Conservation (phyloP, 2,888 invertebrate genomes). For the Entomobrya multifasciata region DNA sequence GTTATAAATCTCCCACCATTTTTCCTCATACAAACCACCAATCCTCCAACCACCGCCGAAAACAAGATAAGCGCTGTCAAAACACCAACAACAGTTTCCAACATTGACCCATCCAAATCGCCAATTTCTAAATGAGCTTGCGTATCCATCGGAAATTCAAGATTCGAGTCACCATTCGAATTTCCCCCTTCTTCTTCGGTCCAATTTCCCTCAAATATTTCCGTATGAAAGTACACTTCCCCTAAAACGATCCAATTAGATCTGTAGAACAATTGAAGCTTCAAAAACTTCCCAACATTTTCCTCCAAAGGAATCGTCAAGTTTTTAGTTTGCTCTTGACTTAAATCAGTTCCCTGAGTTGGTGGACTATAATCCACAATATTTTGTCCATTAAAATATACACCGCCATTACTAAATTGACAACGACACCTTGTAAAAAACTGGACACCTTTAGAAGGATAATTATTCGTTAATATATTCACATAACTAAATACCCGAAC, state of each 20-base stretch:
- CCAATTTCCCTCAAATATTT: slow-evolving; percentile 79
- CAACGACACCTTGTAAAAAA: slow-evolving; percentile 88
- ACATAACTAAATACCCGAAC: slow-evolving; percentile 89
- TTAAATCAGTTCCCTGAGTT: slow-evolving; percentile 82
- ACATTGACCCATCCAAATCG: slow-evolving; percentile 78
- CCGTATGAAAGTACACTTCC: slow-evolving; percentile 90
- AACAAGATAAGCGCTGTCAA: slow-evolving; percentile 78
- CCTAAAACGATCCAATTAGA: slow-evolving; percentile 92
- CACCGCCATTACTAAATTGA: slow-evolving; percentile 88
- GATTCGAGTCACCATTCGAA: slow-evolving; percentile 69
- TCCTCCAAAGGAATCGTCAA: slow-evolving; percentile 90
- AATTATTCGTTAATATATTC: slow-evolving; percentile 89
- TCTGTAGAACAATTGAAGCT: slow-evolving; percentile 88
- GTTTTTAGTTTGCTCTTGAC: slow-evolving; percentile 89
- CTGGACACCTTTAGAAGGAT: slow-evolving; percentile 89
- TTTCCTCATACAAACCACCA: slow-evolving; percentile 77
- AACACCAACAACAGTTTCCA: slow-evolving; percentile 79
- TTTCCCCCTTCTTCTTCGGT: slow-evolving; percentile 77
- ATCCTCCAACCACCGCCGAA: slow-evolving; percentile 75
- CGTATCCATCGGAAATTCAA: slow-evolving; percentile 77
- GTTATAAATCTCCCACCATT: slow-evolving; percentile 61
- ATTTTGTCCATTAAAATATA: slow-evolving; percentile 85
- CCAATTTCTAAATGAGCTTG: slow-evolving; percentile 79
- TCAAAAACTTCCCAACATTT: slow-evolving; percentile 88
- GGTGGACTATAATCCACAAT: slow-evolving; percentile 87